Percentiles rank a stretch among this genome's conserved stretches.
Evolutionary conservation across 2,113 vertebrate species (phyloP).

Genomic region (Eulemur rufifrons): DNA sequence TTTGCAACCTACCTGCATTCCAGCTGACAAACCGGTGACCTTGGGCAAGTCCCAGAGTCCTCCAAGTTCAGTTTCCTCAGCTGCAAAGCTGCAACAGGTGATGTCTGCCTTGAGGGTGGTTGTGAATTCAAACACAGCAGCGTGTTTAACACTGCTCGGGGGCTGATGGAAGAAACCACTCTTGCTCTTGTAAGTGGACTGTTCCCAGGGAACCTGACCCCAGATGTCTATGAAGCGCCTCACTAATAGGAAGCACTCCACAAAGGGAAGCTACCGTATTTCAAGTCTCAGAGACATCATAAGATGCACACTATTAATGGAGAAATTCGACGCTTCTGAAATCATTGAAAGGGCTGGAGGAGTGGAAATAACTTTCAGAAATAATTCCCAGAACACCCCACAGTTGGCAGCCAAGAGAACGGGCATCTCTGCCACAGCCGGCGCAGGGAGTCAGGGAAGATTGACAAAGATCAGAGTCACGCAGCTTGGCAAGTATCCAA

Average conservation of each 20-base stretch:
- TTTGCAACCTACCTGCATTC: background rate
- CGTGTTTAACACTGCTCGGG: rapidly evolving
- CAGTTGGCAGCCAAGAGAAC: background rate
- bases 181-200: background rate
- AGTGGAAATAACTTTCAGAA: background rate
- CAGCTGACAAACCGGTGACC: background rate
- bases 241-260: background rate
- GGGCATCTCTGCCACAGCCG: background rate
- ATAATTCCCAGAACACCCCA: background rate
- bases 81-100: background rate
- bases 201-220: background rate
- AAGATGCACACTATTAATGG: background rate
- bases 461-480: background rate
- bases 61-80: background rate
- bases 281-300: background rate
- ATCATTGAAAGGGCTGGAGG: background rate
- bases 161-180: background rate
- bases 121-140: background rate
- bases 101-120: background rate
- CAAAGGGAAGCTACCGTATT: background rate
- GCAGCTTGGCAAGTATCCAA: background rate
- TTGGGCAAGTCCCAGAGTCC: background rate
- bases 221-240: background rate
- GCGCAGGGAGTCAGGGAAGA: background rate
- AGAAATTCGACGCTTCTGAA: background rate